These are phyloP conservation scores for Sebastes ruberrimus DNA, from an alignment of 2,797 vertebrate species.

Conservation along the genomic window DNA sequence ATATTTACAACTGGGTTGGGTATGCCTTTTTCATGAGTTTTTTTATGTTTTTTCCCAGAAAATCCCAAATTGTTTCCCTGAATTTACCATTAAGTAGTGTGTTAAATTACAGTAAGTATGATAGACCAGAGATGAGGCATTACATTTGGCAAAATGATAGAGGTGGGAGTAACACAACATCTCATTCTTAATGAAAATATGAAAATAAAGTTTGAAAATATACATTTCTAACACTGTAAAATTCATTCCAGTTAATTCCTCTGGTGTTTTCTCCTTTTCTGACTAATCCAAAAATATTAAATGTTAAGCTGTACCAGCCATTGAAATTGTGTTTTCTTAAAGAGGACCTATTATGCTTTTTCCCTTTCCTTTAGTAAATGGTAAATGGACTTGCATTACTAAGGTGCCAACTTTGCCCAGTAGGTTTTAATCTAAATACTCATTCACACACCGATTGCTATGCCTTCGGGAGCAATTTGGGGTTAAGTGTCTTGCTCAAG, in stretches of 20 bases:
- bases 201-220: neutral
- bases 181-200: neutral
- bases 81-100: neutral
- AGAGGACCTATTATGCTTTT: neutral
- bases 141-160: neutral
- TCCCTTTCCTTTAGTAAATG: too few relatives aligned
- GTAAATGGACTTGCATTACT: too few relatives aligned
- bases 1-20: conserved; percentile 20
- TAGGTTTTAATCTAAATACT: too few relatives aligned
- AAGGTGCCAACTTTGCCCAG: too few relatives aligned
- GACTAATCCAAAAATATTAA: neutral
- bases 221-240: neutral
- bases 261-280: neutral
- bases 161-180: neutral
- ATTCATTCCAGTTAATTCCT: neutral
- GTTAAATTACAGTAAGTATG: neutral
- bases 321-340: neutral
- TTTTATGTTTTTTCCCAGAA: neutral
- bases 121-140: neutral
- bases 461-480: too few relatives aligned
- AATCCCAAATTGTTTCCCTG: conserved; percentile 1
- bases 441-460: too few relatives aligned
- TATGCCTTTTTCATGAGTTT: neutral
- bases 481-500: too few relatives aligned
- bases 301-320: neutral